Base-by-base conservation (phyloP, 2,888 invertebrate genomes). In the Acleris holmiana region DNA sequence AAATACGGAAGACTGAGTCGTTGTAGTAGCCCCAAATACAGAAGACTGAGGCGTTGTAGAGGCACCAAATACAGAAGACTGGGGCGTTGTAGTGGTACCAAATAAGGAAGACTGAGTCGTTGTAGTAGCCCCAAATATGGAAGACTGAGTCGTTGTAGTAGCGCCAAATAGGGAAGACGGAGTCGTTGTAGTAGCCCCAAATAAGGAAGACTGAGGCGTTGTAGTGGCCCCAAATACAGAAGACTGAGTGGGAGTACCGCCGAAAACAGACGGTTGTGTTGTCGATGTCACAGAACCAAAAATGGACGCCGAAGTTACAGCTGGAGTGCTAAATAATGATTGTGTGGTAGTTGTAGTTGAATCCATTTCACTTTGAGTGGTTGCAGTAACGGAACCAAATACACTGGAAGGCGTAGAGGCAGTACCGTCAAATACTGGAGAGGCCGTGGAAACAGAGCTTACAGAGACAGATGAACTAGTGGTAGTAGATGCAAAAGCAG, bases 211-310 rank as follows among this genome's bases (percentile, higher is more conserved):
- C n/a, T 73, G 66, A 25, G 25, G 71, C 7, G n/a, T n/a, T n/a
- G n/a, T n/a, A n/a, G 75, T 70, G 18, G 40, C 58, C 41, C 71
- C 70, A 67, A 76, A 71, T 57, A 71, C 1, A 60, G 40, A 72
- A 67, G 49, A 50, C 68, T 62, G 73, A 3, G 73, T 70, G n/a
- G 75, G 58, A 2, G 78, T 61, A 0, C 77, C 67, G 10, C 78
- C 78, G 63, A 85, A 84, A 25, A 80, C 74, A 13, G 84, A 75
- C 35, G 63, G 57, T 23, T 58, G 58, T 7, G 63, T 64, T 0
- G 63, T 64, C 23, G 63, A 58, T 7, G 63, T 64, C 13, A 41
- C 41, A 15, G 65, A 54, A 2, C 65, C 65, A 15, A 65, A 65
- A 35, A 65, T 60, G 41, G 68, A 58, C 47, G 69, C 44, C 58